Percentiles rank a stretch among this genome's conserved stretches.
Evolutionary conservation across 2,113 vertebrate genomes (phyloP).

Genomic region (Saccopteryx bilineata): DNA sequence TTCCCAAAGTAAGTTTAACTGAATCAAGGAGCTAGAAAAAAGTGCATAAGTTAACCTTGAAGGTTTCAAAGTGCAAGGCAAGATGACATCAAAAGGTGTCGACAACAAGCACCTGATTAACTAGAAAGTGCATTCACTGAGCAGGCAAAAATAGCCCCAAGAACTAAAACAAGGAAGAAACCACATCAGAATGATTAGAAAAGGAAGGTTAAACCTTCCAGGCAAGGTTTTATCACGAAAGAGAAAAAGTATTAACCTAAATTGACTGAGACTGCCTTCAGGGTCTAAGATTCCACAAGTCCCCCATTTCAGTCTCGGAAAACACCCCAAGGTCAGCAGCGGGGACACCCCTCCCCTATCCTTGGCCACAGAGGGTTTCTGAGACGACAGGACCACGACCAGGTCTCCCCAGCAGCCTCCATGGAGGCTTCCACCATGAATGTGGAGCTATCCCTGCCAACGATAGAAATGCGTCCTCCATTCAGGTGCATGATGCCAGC

Average conservation of each 20-base stretch:
- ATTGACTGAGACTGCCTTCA: background rate
- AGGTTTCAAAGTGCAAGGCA: conserved; percentile 33
- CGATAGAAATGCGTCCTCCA: fast-evolving
- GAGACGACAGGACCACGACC: background rate
- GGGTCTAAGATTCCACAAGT: background rate
- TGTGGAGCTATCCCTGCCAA: background rate
- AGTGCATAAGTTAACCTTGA: background rate
- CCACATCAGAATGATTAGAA: background rate
- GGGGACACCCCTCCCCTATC: background rate
- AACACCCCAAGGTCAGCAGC: background rate
- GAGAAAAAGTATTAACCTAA: background rate
- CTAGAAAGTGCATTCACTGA: conserved; percentile 24
- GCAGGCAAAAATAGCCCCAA: background rate
- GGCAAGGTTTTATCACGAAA: background rate
- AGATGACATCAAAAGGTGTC: background rate
- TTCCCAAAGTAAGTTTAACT: background rate
- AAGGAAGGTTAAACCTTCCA: background rate
- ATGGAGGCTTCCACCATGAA: background rate
- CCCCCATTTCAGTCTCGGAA: background rate
- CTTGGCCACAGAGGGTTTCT: background rate
- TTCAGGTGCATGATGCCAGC: background rate
- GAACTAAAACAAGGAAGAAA: background rate
- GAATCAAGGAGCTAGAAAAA: background rate
- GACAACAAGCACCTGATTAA: background rate
- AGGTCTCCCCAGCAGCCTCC: too few species aligned